phyloP scores from a whole-genome alignment of 1,140 invertebrate genomes.

The Brachystomella parvula region DNA sequence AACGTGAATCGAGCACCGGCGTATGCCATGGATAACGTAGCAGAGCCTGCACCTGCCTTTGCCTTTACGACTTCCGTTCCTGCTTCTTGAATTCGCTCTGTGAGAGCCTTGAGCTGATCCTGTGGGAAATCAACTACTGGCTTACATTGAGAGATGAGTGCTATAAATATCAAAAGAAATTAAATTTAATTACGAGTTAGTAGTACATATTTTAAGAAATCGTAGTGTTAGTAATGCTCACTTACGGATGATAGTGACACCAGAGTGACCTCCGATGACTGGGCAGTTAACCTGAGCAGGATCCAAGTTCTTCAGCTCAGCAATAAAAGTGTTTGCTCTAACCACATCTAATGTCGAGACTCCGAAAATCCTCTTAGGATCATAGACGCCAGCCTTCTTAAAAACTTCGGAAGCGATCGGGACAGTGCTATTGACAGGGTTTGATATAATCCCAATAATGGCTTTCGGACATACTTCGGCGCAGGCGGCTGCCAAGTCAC shows the following conservation, averaged over 20 bases:
- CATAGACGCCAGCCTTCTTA: conserved; percentile 56
- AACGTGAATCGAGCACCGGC: conserved; percentile 68
- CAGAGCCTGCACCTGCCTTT: conserved; percentile 51
- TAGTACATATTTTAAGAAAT: too few relatives aligned
- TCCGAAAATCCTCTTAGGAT: conserved; percentile 66
- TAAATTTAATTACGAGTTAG: neutral
- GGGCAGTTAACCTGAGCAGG: conserved; percentile 63
- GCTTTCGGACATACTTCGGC: conserved; percentile 55
- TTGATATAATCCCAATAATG: conserved; percentile 59
- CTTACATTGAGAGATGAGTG: conserved; percentile 62
- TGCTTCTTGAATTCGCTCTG: conserved; percentile 50
- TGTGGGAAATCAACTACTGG: conserved; percentile 53
- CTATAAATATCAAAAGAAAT: conserved; percentile 52
- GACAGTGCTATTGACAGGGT: conserved; percentile 59
- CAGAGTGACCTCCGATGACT: conserved; percentile 72
- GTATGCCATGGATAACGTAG: conserved; percentile 59
- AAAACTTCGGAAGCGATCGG: conserved; percentile 63
- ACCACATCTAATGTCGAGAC: conserved; percentile 69
- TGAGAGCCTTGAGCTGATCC: conserved; percentile 46
- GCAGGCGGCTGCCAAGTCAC: conserved; percentile 49
- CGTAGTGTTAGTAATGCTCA: neutral
- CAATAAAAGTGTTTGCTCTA: conserved; percentile 68
- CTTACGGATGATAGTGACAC: conserved; percentile 48
- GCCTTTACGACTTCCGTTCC: conserved; percentile 58
- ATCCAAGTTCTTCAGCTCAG: conserved; percentile 29